Percentiles rank a stretch among this genome's conserved stretches.
Conservation (phyloP, 2,888 invertebrate genomes). For the Thecocarcelia acutangulata region DNA sequence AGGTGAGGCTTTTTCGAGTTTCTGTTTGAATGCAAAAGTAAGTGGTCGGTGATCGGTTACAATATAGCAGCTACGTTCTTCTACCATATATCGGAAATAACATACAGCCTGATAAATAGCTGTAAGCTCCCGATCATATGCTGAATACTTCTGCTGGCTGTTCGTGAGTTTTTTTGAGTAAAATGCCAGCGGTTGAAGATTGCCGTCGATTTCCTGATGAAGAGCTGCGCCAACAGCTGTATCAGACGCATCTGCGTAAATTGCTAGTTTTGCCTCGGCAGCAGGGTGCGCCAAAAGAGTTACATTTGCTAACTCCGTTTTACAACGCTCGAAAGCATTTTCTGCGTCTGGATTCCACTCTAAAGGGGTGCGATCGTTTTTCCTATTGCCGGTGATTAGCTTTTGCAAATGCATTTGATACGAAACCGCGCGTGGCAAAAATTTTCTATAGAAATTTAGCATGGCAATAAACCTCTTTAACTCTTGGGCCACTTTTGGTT, state of each 20-base stretch:
- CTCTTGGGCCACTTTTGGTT: too few relatives aligned
- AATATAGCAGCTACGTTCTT: neutral
- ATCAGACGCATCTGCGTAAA: neutral
- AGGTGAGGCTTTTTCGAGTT: too few relatives aligned
- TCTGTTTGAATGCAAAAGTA: neutral
- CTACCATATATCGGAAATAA: neutral
- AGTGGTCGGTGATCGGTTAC: constrained; percentile 1
- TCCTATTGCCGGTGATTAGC: neutral
- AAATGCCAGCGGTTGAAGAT: too few relatives aligned
- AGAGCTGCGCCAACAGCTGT: neutral
- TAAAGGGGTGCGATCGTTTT: too few relatives aligned
- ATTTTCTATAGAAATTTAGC: neutral
- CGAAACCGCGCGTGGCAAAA: neutral
- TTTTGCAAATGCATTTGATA: too few relatives aligned
- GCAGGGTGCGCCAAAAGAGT: neutral
- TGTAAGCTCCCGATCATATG: too few relatives aligned
- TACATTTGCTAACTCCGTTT: neutral
- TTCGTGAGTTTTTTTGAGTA: neutral
- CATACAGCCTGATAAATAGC: too few relatives aligned
- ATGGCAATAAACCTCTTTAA: neutral
- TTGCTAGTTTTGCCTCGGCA: neutral
- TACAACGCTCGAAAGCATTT: neutral
- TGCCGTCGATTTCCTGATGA: too few relatives aligned
- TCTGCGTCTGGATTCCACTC: too few relatives aligned
- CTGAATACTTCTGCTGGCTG: neutral